Base-by-base conservation (phyloP, 2,113 vertebrate genomes). In the Xyliphius kryptos region DNA sequence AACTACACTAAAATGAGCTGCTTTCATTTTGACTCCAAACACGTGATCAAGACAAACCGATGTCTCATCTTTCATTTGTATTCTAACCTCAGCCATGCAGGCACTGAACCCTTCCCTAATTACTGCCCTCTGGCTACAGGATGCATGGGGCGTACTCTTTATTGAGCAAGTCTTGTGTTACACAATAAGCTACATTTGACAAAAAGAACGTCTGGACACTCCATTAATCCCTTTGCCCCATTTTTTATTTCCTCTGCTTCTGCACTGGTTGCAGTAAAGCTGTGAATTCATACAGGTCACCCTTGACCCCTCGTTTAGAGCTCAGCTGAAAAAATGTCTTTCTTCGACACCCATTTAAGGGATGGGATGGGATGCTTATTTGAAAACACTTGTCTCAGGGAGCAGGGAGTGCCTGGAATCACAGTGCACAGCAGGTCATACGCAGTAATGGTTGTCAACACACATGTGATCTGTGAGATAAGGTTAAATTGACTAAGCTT, bases 91-190 rank as follows among this genome's bases (percentile, higher is more conserved):
- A 67, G 43, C 51, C 21, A 55, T 6, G 60, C 72, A 63, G 63
- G 53, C 26, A 21, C 20, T 5, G 47, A 12, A 53, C 49, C 50
- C 19, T 60, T 40, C 36, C 46, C 56, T 64, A 55, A 22, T 59
- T 61, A 19, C 38, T 59, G 53, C 32, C 48, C 26, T 10, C n/a
- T 52, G 51, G 47, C 41, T 51, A 26, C 16, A 15, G 17, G 38
- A 21, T 49, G 37, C 62, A 32, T 36, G 14, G 12, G 43, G 4
- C 9, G 61, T 78, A 77, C 75, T 63, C 8, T 50, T 66, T 40
- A 66, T 77, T 81, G 58, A 80, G 74, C 49, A 68, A 15, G 51
- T 61, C 53, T 1, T 10, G 61, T 71, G 76, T 77, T 80, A 67
- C 77, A 72, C 74, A 77, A 68, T 70, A 68, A 73, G 66, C 67